Evolutionary conservation across 2,888 invertebrate species (phyloP), one percentile per base, ranked within the genome.

Genomic region (Netelia fuscicornis): DNA sequence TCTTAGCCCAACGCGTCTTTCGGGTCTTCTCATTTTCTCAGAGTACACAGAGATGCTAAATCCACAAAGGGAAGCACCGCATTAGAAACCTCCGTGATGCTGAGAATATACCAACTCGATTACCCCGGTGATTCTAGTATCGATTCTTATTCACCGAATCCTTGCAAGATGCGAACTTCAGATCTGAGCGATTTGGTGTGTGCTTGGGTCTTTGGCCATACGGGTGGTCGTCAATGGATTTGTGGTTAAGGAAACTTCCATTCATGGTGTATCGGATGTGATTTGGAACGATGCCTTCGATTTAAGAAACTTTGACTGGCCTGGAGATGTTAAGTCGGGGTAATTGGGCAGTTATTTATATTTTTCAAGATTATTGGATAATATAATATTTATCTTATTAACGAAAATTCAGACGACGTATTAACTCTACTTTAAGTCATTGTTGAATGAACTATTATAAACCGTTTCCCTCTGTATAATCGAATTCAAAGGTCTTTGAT

Each of bases 31-130:
- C 67, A 68, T 68, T 60, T 37, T 20, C 6, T 25, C 48, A 13
- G 67, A 60, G 68, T 11, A 60, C 60, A 60, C 44, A 30, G 60
- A 68, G 58, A 60, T 44, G 48, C 11, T 77, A 77, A 65, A 58
- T 42, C 68, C 58, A 30, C 68, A 44, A 44, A 67, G n/a, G 42
- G 54, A 42, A 42, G 54, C 42, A 20, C 20, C 37, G n/a, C 56
- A 56, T 64, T 67, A 37, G 67, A 44, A 65, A 42, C 56, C 56
- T 77, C 44, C 44, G 2, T 44, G 67, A 23, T 54, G 23, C 54
- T 25, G 58, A 67, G 44, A 67, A 67, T 44, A 44, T 13, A 58
- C 9, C 44, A 23, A 44, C 6, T 10, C 56, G n/a, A 76, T 76
- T 37, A 44, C 17, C 44, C 42, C 23, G 48, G 30, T 54, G n/a